Evolutionary conservation across 2,113 vertebrate genomes (phyloP), one percentile per base, ranked within the genome.

Genomic region (Eudyptes chrysolophus): DNA sequence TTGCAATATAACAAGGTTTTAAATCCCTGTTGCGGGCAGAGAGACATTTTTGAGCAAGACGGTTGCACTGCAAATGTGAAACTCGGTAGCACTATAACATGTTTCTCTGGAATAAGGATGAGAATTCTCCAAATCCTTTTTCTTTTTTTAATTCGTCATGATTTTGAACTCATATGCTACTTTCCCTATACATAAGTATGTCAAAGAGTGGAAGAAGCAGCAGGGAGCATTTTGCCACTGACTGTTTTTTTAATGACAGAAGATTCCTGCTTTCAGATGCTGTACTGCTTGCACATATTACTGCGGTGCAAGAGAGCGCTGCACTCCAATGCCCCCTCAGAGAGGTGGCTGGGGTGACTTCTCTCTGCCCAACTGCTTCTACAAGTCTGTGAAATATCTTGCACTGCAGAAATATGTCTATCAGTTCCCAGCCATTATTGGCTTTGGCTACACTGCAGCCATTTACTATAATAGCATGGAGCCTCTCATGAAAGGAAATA

Each of bases 231-330:
- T 88, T 62, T 75, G 16, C 29, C 54, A 38, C 0, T 13, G 42
- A 24, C 46, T 36, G 13, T 4, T 58, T 58, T 9, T 92, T 60
- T 70, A 16, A 29, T 0, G 2, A 24, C 21, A 55, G 58, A 29
- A 57, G 52, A 16, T 20, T 38, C 11, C 36, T 52, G 30, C 27
- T 54, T 38, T 52, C 15, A 7, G 34, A 29, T 1, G 1, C 48
- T 2, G 1, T 9, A 10, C 40, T 25, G 22, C 32, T 60, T 3
- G 3, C 52, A 20, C 0, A 6, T 3, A 2, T 24, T 8, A 6
- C 62, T 16, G 8, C 1, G 1, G 18, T 34, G 32, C 52, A 32
- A 11, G 36, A 44, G 52, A 3, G 7, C 3, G 0, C 36, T 30
- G 66, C 22, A 2, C 44, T 17, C 54, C 60, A 10, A 0, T 6